Evolutionary conservation across 2,888 invertebrate genomes (phyloP), one percentile per base, ranked within the genome.

Genomic region (Tillus elongatus): DNA sequence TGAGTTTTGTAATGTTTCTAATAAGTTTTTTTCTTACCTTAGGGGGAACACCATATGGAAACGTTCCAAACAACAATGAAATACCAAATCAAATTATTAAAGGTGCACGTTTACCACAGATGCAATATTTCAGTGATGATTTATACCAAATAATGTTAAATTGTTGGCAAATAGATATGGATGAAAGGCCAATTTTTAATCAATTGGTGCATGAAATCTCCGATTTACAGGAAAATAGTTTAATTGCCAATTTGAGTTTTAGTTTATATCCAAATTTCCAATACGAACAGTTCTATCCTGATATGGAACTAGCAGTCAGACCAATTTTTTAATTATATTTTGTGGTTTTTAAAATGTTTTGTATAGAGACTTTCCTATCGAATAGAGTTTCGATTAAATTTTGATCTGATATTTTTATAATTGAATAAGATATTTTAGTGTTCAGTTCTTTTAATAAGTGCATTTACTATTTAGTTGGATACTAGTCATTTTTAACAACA

Each of bases 121-220:
- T 85, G 1, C 71, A 74, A 2, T 83, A 83, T 56, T 75, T 84
- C 14, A 80, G 76, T 13, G 84, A 84, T 57, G 83, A 84, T 48
- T 65, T 89, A 15, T 87, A 87, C 62, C 88, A 89, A 61, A 64
- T 88, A 38, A 77, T 88, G 67, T 67, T 82, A 30, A 82, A 86
- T 54, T 89, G 89, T 56, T 90, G 89, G 89, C 84, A 85, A 58
- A 65, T 79, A 10, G 85, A 88, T 61, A 75, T 79, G 8, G 83
- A 82, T 41, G 89, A 90, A 56, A 70, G 89, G 47, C 87, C 85
- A 0, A 69, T 73, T 6, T 86, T 85, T 53, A 68, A 73, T 2
- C 73, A 77, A 41, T 68, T 86, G 26, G 37, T 55, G 13, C 51
- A 54, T 36, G 43, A 46, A 36, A 41, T 58, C 31, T 31, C 44